Percentiles rank a stretch among this genome's conserved stretches.
These are phyloP conservation scores for Chaenodraco wilsoni DNA, from an alignment of 2,797 vertebrate genomes.

Conservation along the genomic window DNA sequence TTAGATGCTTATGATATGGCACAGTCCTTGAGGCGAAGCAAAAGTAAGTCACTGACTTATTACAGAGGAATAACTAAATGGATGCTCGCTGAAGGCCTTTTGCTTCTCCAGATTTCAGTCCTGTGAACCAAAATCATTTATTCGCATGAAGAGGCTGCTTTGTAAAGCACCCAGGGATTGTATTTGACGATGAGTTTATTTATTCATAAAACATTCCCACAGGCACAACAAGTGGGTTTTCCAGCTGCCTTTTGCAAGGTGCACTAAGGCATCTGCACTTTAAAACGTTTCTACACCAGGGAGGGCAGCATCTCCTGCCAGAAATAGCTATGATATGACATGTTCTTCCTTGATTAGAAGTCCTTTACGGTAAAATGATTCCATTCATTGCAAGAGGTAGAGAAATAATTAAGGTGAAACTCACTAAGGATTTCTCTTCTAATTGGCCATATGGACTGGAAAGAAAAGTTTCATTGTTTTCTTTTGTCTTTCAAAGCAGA, in stretches of 20 bases:
- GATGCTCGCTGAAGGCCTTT: conserved; percentile 63
- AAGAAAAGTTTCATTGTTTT: conserved; percentile 80
- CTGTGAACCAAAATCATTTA: conserved; percentile 69
- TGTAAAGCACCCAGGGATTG: conserved; percentile 64
- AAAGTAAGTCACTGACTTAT: conserved; percentile 45
- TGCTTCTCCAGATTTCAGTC: conserved; percentile 59
- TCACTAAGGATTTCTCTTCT: conserved; percentile 81
- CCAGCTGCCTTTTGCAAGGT: conserved; percentile 54
- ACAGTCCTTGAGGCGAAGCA: conserved; percentile 40
- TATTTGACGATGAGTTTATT: conserved; percentile 68
- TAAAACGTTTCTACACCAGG: conserved; percentile 47
- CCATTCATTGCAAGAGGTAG: conserved; percentile 73
- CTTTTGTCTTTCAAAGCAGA: conserved; percentile 84
- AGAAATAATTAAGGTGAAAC: conserved; percentile 80
- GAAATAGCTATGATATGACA: conserved; percentile 55
- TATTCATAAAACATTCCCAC: conserved; percentile 61
- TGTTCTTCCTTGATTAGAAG: conserved; percentile 69
- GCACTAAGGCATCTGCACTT: conserved; percentile 55
- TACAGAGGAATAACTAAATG: conserved; percentile 59
- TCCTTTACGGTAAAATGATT: conserved; percentile 81
- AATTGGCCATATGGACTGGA: conserved; percentile 86
- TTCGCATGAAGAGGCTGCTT: conserved; percentile 71
- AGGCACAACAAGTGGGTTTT: conserved; percentile 63
- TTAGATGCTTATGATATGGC: conserved; percentile 42
- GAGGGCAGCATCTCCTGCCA: conserved; percentile 47